phyloP scores from a whole-genome alignment of 2,113 vertebrate species.

The Xiphias gladius region DNA sequence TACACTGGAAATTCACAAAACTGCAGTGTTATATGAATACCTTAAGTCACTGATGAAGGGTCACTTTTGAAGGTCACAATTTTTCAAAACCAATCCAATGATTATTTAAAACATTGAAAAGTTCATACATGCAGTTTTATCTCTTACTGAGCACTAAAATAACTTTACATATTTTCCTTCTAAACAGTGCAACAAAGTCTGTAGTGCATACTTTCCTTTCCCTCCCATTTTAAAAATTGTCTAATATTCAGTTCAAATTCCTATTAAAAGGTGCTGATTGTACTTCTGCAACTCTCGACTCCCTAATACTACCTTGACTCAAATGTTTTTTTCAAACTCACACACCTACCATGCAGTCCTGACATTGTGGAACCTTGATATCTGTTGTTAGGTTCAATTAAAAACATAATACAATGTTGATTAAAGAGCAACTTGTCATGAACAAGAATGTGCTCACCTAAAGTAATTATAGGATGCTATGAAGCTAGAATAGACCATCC shows the following conservation, averaged over 20 bases:
- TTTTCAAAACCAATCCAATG: neutral
- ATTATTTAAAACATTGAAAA: neutral
- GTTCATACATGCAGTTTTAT: neutral
- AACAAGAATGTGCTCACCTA: neutral
- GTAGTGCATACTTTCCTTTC: too few species aligned
- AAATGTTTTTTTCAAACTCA: conserved; percentile 9
- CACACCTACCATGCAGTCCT: neutral
- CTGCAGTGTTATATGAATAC: neutral
- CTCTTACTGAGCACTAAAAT: neutral
- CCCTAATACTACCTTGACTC: neutral
- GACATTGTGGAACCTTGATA: neutral
- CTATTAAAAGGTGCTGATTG: neutral
- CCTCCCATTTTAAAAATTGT: too few species aligned
- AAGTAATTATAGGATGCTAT: too few species aligned
- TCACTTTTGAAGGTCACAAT: neutral
- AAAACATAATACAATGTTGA: neutral
- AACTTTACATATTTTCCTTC: too few species aligned
- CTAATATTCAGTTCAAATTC: neutral
- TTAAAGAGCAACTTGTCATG: conserved; percentile 1
- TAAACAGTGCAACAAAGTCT: too few species aligned
- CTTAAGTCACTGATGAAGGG: neutral
- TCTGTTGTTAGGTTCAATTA: conserved; percentile 1
- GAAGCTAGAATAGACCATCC: too few species aligned
- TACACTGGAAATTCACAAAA: neutral
- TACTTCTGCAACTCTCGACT: neutral